Percentiles rank a stretch among this genome's conserved stretches.
Conservation (phyloP, 2,797 vertebrate genomes). For the Rhynchotus rufescens region DNA sequence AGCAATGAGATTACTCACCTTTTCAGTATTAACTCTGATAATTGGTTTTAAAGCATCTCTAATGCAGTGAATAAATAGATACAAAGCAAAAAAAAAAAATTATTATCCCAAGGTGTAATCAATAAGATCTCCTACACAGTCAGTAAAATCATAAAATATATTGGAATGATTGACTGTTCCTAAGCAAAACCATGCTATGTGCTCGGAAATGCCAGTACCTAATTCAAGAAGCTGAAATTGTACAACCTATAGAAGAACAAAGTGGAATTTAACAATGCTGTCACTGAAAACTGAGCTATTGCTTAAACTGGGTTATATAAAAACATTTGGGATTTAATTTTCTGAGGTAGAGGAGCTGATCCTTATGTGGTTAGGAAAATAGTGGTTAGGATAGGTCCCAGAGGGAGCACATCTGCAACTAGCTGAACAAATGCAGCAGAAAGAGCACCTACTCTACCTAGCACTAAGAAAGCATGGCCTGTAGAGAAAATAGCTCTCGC, state of each 20-base stretch:
- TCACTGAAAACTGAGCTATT: slow-evolving; percentile 12
- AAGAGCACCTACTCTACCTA: background rate
- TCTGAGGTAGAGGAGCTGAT: background rate
- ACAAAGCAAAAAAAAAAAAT: slow-evolving; percentile 40
- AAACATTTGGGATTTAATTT: background rate
- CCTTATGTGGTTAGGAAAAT: background rate
- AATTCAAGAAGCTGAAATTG: background rate
- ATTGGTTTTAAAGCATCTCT: slow-evolving; percentile 41
- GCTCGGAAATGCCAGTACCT: background rate
- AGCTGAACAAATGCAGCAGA: background rate
- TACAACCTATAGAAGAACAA: background rate
- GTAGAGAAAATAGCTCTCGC: background rate
- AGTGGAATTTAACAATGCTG: background rate
- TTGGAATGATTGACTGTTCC: slow-evolving; percentile 14
- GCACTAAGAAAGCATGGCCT: background rate
- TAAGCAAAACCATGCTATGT: background rate
- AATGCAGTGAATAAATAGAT: slow-evolving; percentile 48
- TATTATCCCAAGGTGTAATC: slow-evolving; percentile 56
- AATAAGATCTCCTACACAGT: slow-evolving; percentile 29
- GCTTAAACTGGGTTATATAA: background rate
- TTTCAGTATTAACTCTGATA: slow-evolving; percentile 57
- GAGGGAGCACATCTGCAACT: slow-evolving; percentile 15
- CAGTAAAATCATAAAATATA: slow-evolving; percentile 52
- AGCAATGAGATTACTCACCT: slow-evolving; percentile 43
- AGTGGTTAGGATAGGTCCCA: background rate